Evolutionary conservation across 2,797 vertebrate genomes (phyloP).

Genomic region (Microchirus variegatus): DNA sequence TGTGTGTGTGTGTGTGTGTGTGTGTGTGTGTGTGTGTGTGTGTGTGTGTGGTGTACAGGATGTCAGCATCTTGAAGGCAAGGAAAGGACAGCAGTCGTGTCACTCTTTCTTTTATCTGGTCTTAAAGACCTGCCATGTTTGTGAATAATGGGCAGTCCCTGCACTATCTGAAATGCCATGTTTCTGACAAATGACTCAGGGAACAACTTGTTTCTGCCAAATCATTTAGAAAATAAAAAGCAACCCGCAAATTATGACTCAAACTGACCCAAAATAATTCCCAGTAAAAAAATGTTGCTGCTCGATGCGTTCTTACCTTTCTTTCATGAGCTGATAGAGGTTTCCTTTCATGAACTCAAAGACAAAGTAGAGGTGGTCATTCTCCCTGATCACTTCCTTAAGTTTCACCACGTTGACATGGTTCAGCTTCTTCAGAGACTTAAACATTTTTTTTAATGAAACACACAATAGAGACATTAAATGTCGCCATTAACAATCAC

Average conservation of each 20-base stretch:
- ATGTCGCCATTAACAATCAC: too few relatives aligned
- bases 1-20: too few relatives aligned
- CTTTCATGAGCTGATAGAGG: conserved; percentile 98
- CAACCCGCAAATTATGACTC: too few relatives aligned
- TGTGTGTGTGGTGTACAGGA: too few relatives aligned
- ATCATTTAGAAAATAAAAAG: conserved; percentile 49
- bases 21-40: too few relatives aligned
- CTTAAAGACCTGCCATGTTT: conserved; percentile 95
- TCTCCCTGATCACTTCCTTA: conserved; percentile 99
- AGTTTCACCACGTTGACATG: conserved; percentile 97
- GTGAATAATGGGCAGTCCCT: conserved; percentile 98
- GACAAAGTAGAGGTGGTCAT: conserved; percentile 97
- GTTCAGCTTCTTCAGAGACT: conserved; percentile 99
- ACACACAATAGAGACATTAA: too few relatives aligned
- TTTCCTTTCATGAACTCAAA: conserved; percentile 99
- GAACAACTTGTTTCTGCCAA: conserved; percentile 97
- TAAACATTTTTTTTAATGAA: too few relatives aligned
- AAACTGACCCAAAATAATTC: too few relatives aligned
- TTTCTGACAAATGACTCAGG: conserved; percentile 98
- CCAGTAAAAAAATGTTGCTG: conserved; percentile 59
- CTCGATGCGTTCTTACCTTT: conserved; percentile 83
- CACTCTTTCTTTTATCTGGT: too few relatives aligned
- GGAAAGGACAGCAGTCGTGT: too few relatives aligned
- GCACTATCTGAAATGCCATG: conserved; percentile 98
- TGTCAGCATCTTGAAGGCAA: too few relatives aligned